Base-by-base conservation (phyloP, 37 sponge, comb jelly and placozoan genomes). In the Halichondria panicea region DNA sequence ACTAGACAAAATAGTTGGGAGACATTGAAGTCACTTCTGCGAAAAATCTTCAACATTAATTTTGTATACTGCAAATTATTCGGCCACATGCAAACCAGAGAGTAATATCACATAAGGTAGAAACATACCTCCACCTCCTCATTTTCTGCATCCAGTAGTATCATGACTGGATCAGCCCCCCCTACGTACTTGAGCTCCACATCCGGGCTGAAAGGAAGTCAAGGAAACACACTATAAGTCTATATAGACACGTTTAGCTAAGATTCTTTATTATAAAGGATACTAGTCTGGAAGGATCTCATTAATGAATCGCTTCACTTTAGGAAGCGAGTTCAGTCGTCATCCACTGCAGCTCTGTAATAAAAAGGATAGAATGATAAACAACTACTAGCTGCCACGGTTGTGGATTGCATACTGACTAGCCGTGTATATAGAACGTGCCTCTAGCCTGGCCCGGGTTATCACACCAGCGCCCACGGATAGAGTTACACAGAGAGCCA, bases 271-370 rank as follows among this genome's bases (percentile, higher is more conserved):
- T 27, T 45, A 31, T 42, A 21, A 39, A 83, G 90, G 90, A 89
- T 89, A 89, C 90, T 89, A 89, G 4, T 76, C 37, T 41, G 90
- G 90, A 74, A 89, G 90, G 32, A 76, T 71, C 38, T 80, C 71
- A 48, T 89, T 74, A 67, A 89, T 89, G 72, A 84, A 89, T 7
- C 40, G 34, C 90, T 89, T 89, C 90, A 89, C 90, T 77, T 84
- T 88, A 4, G 92, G 92, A 75, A 92, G 92, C 64, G 72, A 60
- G 55, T 92, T 92, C 75, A 92, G 76, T 52, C 92, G 92, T 92
- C 92, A 92, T 87, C 92, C 92, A 75, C 92, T 84, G 43, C 92
- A 92, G 32, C 85, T 83, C 92, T 92, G 66, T 25, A 61, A 32
- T 9, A 40, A 5, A 43, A 39, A 58, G n/a, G n/a, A n/a, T 35